Base-by-base conservation (phyloP, 2,797 vertebrate species). In the Alauda arvensis region DNA sequence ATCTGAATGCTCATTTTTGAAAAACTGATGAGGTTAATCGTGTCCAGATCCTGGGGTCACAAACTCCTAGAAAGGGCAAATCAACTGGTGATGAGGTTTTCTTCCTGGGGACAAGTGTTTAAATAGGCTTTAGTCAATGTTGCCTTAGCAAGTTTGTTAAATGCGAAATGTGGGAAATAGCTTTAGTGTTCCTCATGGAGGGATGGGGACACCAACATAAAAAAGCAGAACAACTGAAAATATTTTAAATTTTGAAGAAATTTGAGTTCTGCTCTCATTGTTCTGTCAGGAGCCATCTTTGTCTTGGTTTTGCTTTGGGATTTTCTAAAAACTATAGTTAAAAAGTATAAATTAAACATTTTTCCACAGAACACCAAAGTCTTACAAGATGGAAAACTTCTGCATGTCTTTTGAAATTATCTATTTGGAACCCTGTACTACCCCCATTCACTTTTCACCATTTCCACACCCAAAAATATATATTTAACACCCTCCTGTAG, bases 131-230 rank as follows among this genome's bases (percentile, higher is more conserved):
- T 24, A 63, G 4, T 18, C 33, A 23, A 69, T 14, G 31, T 8
- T 85, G 14, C 31, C 17, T 29, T 59, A 53, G 10, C 16, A 81
- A 48, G 49, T 48, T 31, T 76, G 6, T 61, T 78, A 67, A 57
- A 60, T 13, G 7, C 1, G 71, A 78, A 76, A 72, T 55, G 17
- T 65, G 29, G 40, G 68, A 82, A 91, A 55, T 1, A 39, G 4
- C 19, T 74, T 63, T 24, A 37, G 3, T 6, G 1, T 24, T 67
- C 6, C 9, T 82, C 5, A 10, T 20, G 8, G 12, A 86, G 4
- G n/a, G 5, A 67, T 59, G 8, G 15, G 1, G 6, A 77, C 17
- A 63, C 1, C 10, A 39, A 29, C 1, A 1, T 25, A 12, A 68
- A 74, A 78, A 55, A 66, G 2, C 8, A 79, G 33, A 51, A 49